Base-by-base conservation (phyloP, 2,888 invertebrate genomes). In the Crossocerus cetratus region DNA sequence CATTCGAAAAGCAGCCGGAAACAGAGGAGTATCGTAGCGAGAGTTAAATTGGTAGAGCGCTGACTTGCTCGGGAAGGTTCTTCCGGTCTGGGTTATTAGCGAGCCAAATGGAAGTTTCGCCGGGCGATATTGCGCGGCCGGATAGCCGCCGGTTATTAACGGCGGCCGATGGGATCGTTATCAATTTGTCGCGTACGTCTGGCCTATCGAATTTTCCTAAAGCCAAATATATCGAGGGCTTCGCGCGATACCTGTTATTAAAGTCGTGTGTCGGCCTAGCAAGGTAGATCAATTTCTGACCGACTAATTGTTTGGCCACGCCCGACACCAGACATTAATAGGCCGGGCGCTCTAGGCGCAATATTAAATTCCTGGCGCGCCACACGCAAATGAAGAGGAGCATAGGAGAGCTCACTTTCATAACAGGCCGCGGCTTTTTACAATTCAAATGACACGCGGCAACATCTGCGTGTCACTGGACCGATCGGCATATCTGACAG, bases 401-500 rank as follows among this genome's bases (percentile, higher is more conserved):
- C 14, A 21, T 14, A 4, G 16, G 43, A n/a, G 43, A 71, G 45
- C 61, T 63, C 23, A 54, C 68, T 81, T 88, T 87, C 86, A 87
- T 87, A 87, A 86, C 84, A 69, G 68, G 72, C 66, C 74, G 70
- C 11, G 32, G 32, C 32, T 72, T 84, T 86, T 86, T 86, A 84
- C 84, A 86, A 85, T 88, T 85, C 87, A 88, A 86, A 88, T 83
- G 72, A 79, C 72, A 61, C 55, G 14, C 3, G 79, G 86, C 65
- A 85, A 81, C 86, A 87, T 83, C 87, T 87, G 85, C 77, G 72
- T 72, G 77, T 42, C 72, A 57, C 76, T 75, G 83, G 70, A 84
- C 84, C 83, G 84, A 83, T 84, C 72, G 63, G 74, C 74, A 74
- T 84, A 77, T 74, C 76, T 57, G 66, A 62, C 73, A 75, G 49